Base-by-base conservation (phyloP, 2,797 vertebrate genomes). In the Sebastes goodei region DNA sequence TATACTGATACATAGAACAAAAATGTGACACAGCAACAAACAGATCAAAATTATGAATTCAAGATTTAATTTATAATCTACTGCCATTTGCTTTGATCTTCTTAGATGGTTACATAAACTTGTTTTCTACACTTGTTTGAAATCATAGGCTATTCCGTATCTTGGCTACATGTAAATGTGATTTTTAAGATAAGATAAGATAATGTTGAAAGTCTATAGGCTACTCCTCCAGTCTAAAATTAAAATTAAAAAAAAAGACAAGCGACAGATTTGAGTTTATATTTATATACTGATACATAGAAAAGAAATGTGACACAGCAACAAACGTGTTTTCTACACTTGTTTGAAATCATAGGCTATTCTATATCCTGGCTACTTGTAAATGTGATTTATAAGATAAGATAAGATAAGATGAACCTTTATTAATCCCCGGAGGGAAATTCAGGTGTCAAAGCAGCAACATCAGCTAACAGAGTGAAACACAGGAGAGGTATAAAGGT, bases 261-360 rank as follows among this genome's bases (percentile, higher is more conserved):
- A 15, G 33, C 27, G 66, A 76, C 56, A 74, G 35, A 81, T 76
- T 35, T 78, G 32, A 42, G 46, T 21, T 53, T 61, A 6, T 69
- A 42, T 76, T 76, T 61, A 74, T 49, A 66, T 49, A 30, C 23
- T 33, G 33, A 21, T 55, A 11, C 35, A 38, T 38, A 38, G 35
- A 14, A 35, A 64, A 73, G 11, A 35, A 21, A 27, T 23, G 8
- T 59, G n/a, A 63, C 27, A 17, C 17, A 70, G 23, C 25, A 25
- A 42, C 17, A 61, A 62, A 25, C 7, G 7, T 4, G 23, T 27
- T 46, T n/a, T 27, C 6, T 29, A 38, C 30, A 55, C 1, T 32
- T 56, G 11, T 81, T 23, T 20, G 2, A 61, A 42, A 25, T 30
- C 30, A 64, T n/a, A 21, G 14, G 42, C 42, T 46, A 46, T 46